Evolutionary conservation across 2,888 invertebrate genomes (phyloP).

Genomic region (Cantharis lateralis): DNA sequence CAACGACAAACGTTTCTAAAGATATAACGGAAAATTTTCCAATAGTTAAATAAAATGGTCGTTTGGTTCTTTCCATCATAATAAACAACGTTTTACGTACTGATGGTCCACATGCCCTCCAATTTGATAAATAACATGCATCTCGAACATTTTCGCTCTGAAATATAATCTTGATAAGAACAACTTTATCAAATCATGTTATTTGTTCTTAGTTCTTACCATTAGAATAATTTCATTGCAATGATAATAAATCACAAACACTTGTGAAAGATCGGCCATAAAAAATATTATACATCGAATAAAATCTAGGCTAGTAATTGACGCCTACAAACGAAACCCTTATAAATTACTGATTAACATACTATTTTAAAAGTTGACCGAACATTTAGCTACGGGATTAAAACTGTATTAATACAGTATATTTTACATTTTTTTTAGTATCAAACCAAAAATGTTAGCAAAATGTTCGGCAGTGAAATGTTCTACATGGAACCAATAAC

Average conservation of each 20-base stretch:
- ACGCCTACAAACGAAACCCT: background rate
- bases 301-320: background rate
- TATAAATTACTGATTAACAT: background rate
- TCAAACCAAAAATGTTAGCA: no score
- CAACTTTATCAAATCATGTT: background rate
- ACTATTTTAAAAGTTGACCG: no score
- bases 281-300: background rate
- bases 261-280: background rate
- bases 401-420: no score
- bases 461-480: no score
- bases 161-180: background rate
- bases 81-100: constrained; percentile 3
- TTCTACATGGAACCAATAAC: no score
- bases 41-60: background rate
- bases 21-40: background rate
- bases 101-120: background rate
- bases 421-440: no score
- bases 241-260: background rate
- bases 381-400: no score
- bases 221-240: background rate
- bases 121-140: background rate
- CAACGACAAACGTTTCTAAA: background rate
- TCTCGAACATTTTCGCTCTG: background rate
- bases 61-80: constrained; percentile 10
- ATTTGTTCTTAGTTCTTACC: background rate